Evolutionary conservation across 1,140 invertebrate species (phyloP).

Genomic region (Drosophila leontia): DNA sequence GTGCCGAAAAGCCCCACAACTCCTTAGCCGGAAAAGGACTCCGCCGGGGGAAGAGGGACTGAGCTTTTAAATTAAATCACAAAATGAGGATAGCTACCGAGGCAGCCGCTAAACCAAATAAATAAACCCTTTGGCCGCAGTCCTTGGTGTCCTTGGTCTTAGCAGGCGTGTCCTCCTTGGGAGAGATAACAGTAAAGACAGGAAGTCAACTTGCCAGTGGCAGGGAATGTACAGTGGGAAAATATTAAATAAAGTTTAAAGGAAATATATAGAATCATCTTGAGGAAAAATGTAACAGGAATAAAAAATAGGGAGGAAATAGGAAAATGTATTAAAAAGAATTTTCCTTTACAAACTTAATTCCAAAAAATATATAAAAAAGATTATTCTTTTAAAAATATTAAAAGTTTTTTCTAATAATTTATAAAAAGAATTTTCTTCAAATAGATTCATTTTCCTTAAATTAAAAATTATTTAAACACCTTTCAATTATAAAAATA

Average conservation of each 20-base stretch:
- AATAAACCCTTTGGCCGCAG: constrained; percentile 77
- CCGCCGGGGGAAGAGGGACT: constrained; percentile 20
- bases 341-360: too few species aligned
- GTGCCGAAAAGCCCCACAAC: constrained; percentile 37
- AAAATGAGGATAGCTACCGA: constrained; percentile 69
- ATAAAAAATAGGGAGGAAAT: too few species aligned
- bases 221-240: constrained; percentile 8
- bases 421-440: too few species aligned
- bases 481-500: background rate
- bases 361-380: too few species aligned
- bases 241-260: background rate
- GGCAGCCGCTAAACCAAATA: constrained; percentile 73
- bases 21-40: constrained; percentile 16
- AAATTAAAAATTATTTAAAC: background rate
- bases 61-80: constrained; percentile 82
- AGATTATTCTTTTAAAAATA: too few species aligned
- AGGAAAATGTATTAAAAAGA: too few species aligned
- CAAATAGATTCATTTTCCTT: too few species aligned
- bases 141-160: constrained; percentile 62
- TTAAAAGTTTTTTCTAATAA: too few species aligned
- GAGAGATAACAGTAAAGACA: constrained; percentile 59
- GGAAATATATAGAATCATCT: background rate
- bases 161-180: constrained; percentile 40
- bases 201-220: constrained; percentile 68
- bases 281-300: background rate